These are phyloP conservation scores for Drosophila gunungcola DNA, from an alignment of 1,140 invertebrate genomes.

Conservation along the genomic window DNA sequence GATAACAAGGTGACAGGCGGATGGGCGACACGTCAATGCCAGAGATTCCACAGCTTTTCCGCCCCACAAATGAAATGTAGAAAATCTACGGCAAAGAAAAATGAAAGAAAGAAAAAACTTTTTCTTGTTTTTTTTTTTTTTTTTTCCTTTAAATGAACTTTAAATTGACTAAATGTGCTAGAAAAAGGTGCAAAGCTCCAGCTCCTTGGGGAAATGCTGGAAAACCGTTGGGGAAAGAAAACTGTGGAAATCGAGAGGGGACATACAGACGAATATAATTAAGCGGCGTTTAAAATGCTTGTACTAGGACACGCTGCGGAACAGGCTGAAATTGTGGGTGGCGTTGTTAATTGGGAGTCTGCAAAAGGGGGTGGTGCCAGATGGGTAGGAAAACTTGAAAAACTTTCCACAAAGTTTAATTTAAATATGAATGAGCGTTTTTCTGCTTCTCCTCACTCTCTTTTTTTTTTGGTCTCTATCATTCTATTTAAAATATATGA, in stretches of 20 bases:
- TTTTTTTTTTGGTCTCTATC: not conserved
- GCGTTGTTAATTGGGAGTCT: slow-evolving; percentile 19
- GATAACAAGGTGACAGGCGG: slow-evolving; percentile 40
- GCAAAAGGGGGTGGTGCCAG: not conserved
- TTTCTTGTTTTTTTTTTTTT: not conserved
- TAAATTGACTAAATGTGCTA: slow-evolving; percentile 82
- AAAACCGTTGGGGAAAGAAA: not conserved
- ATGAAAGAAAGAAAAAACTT: slow-evolving; percentile 41
- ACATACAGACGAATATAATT: slow-evolving; percentile 66
- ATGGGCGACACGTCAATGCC: slow-evolving; percentile 42
- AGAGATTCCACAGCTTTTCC: slow-evolving; percentile 51
- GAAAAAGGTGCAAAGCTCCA: slow-evolving; percentile 60
- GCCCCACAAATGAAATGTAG: slow-evolving; percentile 51
- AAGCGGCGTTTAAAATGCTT: slow-evolving; percentile 81
- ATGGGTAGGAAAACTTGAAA: slow-evolving; percentile 23
- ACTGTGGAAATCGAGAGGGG: slow-evolving; percentile 6
- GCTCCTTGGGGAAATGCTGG: slow-evolving; percentile 46
- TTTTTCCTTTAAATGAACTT: slow-evolving; percentile 68
- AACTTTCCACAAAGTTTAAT: slow-evolving; percentile 79
- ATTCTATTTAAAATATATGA: slow-evolving; percentile 16
- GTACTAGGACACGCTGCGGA: slow-evolving; percentile 39
- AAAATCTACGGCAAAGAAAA: slow-evolving; percentile 26
- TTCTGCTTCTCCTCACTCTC: not conserved
- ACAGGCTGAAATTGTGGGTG: slow-evolving; percentile 11
- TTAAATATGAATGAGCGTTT: slow-evolving; percentile 76